phyloP scores from a whole-genome alignment of 1,140 invertebrate genomes.

The Chlorops oryzae region DNA sequence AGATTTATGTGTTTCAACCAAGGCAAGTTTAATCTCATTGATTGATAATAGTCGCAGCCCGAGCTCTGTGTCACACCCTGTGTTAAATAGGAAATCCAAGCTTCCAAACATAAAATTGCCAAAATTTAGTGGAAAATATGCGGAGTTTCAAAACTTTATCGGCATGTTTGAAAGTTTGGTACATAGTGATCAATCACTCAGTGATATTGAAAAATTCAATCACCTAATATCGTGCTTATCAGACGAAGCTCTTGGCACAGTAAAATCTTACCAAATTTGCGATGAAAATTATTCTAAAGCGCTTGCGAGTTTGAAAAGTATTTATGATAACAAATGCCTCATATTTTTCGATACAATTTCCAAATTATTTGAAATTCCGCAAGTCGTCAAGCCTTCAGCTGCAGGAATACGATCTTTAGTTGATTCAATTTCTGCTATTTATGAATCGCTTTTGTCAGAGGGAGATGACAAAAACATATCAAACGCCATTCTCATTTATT shows the following conservation, averaged over 20 bases:
- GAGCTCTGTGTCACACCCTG: background rate
- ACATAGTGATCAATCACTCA: conserved; percentile 5
- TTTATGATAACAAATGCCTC: conserved; percentile 12
- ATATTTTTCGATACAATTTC: no score
- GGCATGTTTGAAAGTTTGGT: conserved; percentile 6
- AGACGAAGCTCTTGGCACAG: no score
- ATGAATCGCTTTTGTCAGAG: conserved; percentile 10
- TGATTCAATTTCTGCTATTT: conserved; percentile 9
- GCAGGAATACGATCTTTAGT: conserved; percentile 3
- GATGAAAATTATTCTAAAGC: conserved; percentile 11
- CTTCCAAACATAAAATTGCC: conserved; percentile 5
- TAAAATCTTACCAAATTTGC: conserved; percentile 6
- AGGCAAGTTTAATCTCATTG: background rate
- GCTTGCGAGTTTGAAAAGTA: conserved; percentile 10
- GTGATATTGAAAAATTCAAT: conserved; percentile 12
- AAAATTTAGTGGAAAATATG: conserved; percentile 10
- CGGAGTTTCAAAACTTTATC: background rate
- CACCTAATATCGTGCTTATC: no score
- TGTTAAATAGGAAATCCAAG: background rate
- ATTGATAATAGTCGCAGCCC: background rate
- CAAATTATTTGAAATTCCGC: conserved; percentile 1
- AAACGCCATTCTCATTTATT: conserved; percentile 7
- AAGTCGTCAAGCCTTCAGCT: conserved; percentile 2
- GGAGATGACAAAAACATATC: conserved; percentile 10
- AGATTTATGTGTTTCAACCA: conserved; percentile 2